Evolutionary conservation across 2,797 vertebrate species (phyloP).

Genomic region (Neomorphus geoffroyi): DNA sequence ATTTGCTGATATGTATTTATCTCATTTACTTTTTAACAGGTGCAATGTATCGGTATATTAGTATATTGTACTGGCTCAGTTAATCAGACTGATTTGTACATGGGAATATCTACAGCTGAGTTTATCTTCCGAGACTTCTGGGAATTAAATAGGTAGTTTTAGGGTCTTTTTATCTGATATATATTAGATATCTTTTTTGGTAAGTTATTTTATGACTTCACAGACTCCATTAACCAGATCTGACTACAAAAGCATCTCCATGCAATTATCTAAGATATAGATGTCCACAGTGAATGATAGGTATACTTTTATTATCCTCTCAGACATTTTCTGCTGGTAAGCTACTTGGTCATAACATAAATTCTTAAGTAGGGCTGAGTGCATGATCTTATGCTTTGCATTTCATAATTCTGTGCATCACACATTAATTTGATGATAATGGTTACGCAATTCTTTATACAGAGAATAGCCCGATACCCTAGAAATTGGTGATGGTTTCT

Average conservation of each 20-base stretch:
- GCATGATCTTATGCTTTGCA: slow-evolving; percentile 15
- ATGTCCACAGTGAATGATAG: not conserved
- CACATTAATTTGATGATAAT: not conserved
- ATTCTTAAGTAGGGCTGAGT: slow-evolving; percentile 47
- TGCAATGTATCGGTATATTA: not conserved
- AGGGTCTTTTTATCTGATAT: not conserved
- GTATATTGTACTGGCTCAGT: not conserved
- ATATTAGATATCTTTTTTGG: not conserved
- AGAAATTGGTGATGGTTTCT: not conserved
- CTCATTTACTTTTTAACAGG: not conserved
- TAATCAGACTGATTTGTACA: not conserved
- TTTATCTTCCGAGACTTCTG: not conserved
- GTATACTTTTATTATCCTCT: not conserved
- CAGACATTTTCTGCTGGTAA: slow-evolving; percentile 18
- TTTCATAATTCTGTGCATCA: slow-evolving; percentile 35
- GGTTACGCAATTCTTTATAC: not conserved
- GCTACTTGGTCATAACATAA: slow-evolving; percentile 13
- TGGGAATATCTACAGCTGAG: not conserved
- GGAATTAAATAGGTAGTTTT: not conserved
- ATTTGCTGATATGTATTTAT: not conserved
- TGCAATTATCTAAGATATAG: not conserved
- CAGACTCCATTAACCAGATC: not conserved
- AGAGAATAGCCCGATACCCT: not conserved
- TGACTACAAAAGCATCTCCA: not conserved
- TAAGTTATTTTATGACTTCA: not conserved